Evolutionary conservation across 1,140 invertebrate species (phyloP), one percentile per base, ranked within the genome.

Genomic region (Oncopodura yosiiana): DNA sequence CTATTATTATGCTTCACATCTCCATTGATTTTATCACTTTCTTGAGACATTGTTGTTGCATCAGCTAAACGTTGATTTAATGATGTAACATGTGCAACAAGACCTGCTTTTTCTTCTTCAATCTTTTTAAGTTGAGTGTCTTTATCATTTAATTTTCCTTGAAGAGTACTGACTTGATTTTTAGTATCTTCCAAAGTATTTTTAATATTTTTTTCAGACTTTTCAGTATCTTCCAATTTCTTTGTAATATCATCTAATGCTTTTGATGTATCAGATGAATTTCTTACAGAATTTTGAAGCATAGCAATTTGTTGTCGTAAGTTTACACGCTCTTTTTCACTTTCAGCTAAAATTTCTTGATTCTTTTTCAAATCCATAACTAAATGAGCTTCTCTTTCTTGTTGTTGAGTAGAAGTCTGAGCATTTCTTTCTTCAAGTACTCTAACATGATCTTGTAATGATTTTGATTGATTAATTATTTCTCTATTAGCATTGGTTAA

Each of bases 401-500:
- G 58, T 16, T 54, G 24, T 51, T 59, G 57, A 37, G 43, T 16
- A 4, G 38, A 26, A 23, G 43, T 39, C n/a, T 30, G 32, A 14
- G 46, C 27, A 32, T 36, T 56, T 27, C 39, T 38, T 44, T 51
- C 46, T 32, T 48, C 45, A 5, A 48, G 3, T 18, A 23, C 52
- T 19, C 52, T 26, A 21, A 46, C 6, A 38, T 46, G 53, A 38
- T 60, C 58, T 43, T 59, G 57, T 6, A 60, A 42, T 11, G 29
- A 38, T 14, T 49, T 19, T 0, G 49, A n/a, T 48, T 63, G 57
- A 32, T 56, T 53, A 18, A 49, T 59, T 21, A 63, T 32, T 8
- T 60, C 61, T 32, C 53, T 30, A 39, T 63, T 63, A 1, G 53
- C n/a, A n/a, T n/a, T n/a, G 16, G 53, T 59, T 21, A 63, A 34